Conservation (phyloP, 2,888 invertebrate species). For the Lasioglossum villosulum region DNA sequence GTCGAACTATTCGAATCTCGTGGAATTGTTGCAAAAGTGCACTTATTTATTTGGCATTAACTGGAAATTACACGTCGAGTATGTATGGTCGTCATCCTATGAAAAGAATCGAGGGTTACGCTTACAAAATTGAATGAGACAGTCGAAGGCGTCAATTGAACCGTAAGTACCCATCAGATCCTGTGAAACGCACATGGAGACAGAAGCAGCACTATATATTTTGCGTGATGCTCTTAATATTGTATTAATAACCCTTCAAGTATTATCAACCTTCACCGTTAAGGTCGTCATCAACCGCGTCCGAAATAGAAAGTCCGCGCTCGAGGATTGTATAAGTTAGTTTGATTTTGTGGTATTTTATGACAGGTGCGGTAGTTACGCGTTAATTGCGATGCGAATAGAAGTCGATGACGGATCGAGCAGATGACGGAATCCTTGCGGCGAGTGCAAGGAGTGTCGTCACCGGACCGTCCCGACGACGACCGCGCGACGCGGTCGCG, state of each 20-base stretch:
- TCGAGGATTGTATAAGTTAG: background rate
- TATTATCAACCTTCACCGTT: background rate
- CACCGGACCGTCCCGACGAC: background rate
- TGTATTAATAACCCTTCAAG: background rate
- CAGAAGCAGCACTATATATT: background rate
- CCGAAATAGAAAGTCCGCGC: background rate
- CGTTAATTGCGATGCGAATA: background rate
- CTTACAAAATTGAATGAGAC: background rate
- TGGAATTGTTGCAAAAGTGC: too few species aligned
- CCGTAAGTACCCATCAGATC: background rate
- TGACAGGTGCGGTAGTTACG: background rate
- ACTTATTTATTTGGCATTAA: too few species aligned
- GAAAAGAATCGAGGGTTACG: too few species aligned
- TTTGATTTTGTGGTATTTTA: background rate
- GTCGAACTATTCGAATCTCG: too few species aligned
- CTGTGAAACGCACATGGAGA: background rate
- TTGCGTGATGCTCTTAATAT: background rate
- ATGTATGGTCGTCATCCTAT: background rate
- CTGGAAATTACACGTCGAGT: background rate
- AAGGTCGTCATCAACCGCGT: background rate
- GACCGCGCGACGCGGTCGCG: background rate
- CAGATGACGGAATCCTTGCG: background rate
- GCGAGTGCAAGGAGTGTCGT: background rate
- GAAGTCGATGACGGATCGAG: background rate
- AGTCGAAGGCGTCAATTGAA: background rate